Base-by-base conservation (phyloP, 2,113 vertebrate genomes). In the Halcyon senegalensis region DNA sequence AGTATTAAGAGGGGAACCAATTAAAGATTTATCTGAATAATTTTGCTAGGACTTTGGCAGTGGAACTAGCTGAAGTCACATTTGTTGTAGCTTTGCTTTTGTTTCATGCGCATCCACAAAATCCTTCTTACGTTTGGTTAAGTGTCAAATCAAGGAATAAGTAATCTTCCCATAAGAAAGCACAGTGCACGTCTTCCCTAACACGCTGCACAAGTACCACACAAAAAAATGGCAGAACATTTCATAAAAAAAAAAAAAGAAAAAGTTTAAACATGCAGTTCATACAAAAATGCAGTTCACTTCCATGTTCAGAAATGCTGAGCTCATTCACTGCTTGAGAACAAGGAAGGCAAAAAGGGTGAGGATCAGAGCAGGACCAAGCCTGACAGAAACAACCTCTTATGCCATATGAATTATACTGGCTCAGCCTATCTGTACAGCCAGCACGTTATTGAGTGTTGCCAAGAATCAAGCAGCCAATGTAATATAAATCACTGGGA, bases 1-100 rank as follows among this genome's bases (percentile, higher is more conserved):
- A 94, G 48, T 93, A 88, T 91, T 94, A 79, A 96, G 83, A 96
- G 87, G 89, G 87, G 93, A 97, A 94, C 90, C 89, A 96, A 97
- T 96, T 97, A 97, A 97, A 93, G 77, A 73, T 96, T 96, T 97
- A 82, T 94, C 92, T 87, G 48, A 89, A 79, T 94, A 95, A 92
- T 83, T 96, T 96, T 92, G 33, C 77, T 63, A 94, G 89, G 67
- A 93, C 73, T 84, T 90, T 92, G 69, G 55, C 82, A 90, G 39
- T 73, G 51, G 51, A 90, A 79, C 35, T 78, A 84, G 81, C 68
- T 96, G 87, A 89, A 95, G 85, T 93, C 81, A 94, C 58, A 84
- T 91, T 93, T 77, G 50, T 95, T 85, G 41, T 55, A 39, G 31
- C 21, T 91, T 78, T 86, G 48, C 53, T 48, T 48, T 70, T 58